Conservation (phyloP, 2,797 vertebrate species). For the Eutrigla gurnardus region DNA sequence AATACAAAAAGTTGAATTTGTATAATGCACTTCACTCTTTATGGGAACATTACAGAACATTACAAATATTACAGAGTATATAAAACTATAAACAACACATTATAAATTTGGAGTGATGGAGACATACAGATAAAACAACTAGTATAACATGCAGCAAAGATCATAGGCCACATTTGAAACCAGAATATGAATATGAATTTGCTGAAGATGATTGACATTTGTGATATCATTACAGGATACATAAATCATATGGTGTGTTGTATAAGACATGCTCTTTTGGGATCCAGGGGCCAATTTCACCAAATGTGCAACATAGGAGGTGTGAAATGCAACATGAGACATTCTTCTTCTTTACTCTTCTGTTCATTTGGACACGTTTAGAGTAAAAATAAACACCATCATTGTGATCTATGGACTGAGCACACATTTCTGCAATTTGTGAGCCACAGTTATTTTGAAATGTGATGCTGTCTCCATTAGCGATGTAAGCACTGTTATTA, state of each 20-base stretch:
- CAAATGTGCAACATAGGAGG: neutral
- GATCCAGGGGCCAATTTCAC: neutral
- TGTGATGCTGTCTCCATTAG: neutral
- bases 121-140: neutral
- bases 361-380: neutral
- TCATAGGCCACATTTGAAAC: neutral
- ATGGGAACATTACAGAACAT: neutral
- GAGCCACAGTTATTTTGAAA: neutral
- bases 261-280: neutral
- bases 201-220: neutral
- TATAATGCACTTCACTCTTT: neutral
- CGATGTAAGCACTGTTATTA: neutral
- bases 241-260: conserved; percentile 15
- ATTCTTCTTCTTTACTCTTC: neutral
- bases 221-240: neutral
- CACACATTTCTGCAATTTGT: neutral
- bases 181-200: neutral
- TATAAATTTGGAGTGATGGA: neutral
- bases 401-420: neutral
- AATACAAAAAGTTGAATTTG: neutral
- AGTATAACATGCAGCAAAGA: neutral
- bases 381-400: neutral
- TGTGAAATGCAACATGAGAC: neutral
- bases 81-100: neutral
- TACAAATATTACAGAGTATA: neutral